Percentiles rank a stretch among this genome's conserved stretches.
These are phyloP conservation scores for Synaphobranchus kaupii DNA, from an alignment of 2,797 vertebrate species.

Conservation along the genomic window DNA sequence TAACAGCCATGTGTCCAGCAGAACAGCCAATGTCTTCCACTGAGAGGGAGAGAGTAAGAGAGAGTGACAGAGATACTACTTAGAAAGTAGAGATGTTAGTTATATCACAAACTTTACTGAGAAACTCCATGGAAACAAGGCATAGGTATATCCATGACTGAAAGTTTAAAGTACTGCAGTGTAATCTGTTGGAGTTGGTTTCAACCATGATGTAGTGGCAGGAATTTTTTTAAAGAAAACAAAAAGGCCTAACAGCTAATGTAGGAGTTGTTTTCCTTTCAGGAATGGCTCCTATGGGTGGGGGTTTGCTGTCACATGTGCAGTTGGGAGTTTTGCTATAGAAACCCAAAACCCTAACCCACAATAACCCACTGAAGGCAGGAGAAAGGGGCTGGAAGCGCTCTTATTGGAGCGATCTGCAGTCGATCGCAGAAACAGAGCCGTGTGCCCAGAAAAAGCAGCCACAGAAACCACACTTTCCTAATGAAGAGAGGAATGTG, in stretches of 20 bases:
- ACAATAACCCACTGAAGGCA: neutral
- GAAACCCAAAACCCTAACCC: neutral
- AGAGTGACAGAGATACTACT: neutral
- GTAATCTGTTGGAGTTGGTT: neutral
- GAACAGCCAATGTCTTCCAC: neutral
- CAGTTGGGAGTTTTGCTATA: neutral
- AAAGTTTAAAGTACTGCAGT: neutral
- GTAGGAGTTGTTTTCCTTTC: constrained; percentile 5
- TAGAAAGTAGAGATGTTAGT: neutral
- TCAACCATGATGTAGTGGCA: neutral
- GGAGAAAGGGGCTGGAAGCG: neutral
- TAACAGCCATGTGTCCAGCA: neutral
- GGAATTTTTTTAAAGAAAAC: neutral
- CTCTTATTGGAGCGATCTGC: constrained; percentile 9
- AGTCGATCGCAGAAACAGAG: neutral
- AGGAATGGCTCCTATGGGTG: neutral
- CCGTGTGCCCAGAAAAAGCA: neutral
- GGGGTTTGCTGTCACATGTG: neutral
- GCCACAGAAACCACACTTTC: constrained; percentile 12
- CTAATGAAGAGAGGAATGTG: neutral
- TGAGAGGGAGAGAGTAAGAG: neutral
- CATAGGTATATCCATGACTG: neutral
- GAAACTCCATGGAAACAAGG: neutral
- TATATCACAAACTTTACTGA: neutral
- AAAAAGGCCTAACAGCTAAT: neutral